These are phyloP conservation scores for Arremon aurantiirostris DNA, from an alignment of 2,797 vertebrate species.

Conservation along the genomic window DNA sequence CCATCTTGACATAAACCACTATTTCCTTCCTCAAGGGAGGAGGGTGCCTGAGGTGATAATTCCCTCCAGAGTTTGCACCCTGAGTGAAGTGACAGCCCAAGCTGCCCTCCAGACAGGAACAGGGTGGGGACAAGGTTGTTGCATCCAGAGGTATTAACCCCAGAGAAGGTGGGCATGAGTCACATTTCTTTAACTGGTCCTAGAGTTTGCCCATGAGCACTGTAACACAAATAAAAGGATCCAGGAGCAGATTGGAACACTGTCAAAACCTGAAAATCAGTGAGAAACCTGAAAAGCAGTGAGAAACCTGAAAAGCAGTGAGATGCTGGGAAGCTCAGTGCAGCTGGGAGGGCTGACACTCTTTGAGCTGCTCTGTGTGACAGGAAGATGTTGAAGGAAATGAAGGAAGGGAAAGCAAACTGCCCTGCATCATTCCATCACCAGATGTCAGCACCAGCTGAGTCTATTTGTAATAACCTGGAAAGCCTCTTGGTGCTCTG, in stretches of 20 bases:
- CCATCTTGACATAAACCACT: neutral
- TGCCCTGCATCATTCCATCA: neutral
- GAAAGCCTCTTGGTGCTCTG: neutral
- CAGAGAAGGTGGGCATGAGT: neutral
- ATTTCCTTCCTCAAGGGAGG: neutral
- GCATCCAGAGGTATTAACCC: neutral
- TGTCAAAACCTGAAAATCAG: neutral
- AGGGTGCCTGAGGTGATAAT: neutral
- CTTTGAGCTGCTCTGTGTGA: neutral
- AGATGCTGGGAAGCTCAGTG: neutral
- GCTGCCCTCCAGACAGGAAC: neutral
- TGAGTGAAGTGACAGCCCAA: neutral
- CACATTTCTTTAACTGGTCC: neutral
- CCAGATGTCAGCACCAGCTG: neutral
- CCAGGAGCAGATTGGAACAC: neutral
- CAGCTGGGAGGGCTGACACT: neutral
- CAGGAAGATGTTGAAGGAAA: neutral
- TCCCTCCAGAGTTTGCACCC: neutral
- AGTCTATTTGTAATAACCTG: neutral
- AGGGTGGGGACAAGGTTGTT: neutral
- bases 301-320: neutral
- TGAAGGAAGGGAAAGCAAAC: neutral
- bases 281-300: neutral
- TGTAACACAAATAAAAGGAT: neutral
- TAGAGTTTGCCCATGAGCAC: neutral